Evolutionary conservation across 2,113 vertebrate genomes (phyloP).

Genomic region (Arothron firmamentum): DNA sequence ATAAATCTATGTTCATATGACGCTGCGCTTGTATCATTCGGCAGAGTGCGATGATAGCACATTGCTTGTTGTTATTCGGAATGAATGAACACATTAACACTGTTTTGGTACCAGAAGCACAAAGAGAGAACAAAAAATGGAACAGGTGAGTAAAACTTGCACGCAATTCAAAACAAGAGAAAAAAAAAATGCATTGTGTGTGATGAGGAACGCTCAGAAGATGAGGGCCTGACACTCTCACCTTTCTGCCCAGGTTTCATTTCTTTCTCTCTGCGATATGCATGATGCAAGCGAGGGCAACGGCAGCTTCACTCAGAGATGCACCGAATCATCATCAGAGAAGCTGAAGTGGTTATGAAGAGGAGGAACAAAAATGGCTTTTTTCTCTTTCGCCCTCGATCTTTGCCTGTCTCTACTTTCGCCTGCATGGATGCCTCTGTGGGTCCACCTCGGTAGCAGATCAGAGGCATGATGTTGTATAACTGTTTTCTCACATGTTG

Average conservation of each 20-base stretch:
- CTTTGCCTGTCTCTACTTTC: slow-evolving; percentile 15
- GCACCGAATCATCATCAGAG: slow-evolving; percentile 50
- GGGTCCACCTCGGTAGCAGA: slow-evolving; percentile 30
- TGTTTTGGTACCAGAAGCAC: slow-evolving; percentile 24
- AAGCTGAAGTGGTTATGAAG: slow-evolving; percentile 31
- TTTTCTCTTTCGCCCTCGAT: not conserved
- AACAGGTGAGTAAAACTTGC: slow-evolving; percentile 24
- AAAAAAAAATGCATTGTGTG: slow-evolving; percentile 15
- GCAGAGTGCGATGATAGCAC: slow-evolving; percentile 28
- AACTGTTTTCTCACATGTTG: slow-evolving; percentile 30
- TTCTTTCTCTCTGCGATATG: slow-evolving; percentile 45
- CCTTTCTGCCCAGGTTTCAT: slow-evolving; percentile 30
- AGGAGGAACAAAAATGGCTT: slow-evolving; percentile 32
- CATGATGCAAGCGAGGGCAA: slow-evolving; percentile 72
- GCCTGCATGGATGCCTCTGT: slow-evolving; percentile 13
- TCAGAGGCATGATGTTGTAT: slow-evolving; percentile 51
- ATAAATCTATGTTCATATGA: slow-evolving; percentile 27
- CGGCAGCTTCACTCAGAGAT: slow-evolving; percentile 39
- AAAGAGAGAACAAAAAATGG: slow-evolving; percentile 5
- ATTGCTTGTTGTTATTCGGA: slow-evolving; percentile 31
- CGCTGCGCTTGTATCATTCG: slow-evolving; percentile 5
- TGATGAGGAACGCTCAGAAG: slow-evolving; percentile 14
- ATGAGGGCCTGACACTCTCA: slow-evolving; percentile 12
- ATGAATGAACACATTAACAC: slow-evolving; percentile 27
- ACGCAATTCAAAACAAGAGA: slow-evolving; percentile 7